Base-by-base conservation (phyloP, 64 coral and sea anemone species). In the Actinia tenebrosa region DNA sequence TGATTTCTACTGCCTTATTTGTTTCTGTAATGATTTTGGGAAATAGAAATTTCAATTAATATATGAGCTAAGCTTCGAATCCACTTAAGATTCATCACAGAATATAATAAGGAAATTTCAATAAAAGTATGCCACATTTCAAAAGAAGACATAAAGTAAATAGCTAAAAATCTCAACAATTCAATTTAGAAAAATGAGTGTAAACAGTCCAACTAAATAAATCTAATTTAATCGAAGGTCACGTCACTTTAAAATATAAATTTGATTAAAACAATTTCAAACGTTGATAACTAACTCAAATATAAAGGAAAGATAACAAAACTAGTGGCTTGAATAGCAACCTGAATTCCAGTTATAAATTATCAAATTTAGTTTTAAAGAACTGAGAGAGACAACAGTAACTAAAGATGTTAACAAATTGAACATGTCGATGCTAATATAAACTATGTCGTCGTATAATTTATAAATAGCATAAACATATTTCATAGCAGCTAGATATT, bases 1-100 rank as follows among this genome's bases (percentile, higher is more conserved):
- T 71, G 59, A 95, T 87, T 86, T 99, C 80, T 14, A 88, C 93
- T 53, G 89, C 97, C 60, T 85, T 83, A 16, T 85, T 77, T 53
- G 90, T 92, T 55, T 92, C 90, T 92, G 47, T 7, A 62, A 6
- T 50, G 5, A 10, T 1, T n/a, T 66, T 22, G 4, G 16, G 42
- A 81, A 81, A 81, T 46, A 25, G 18, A 4, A 20, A 79, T 44
- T 44, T 0, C 1, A 79, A 50, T 50, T 4, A 79, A 79, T 20
- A 79, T 18, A 37, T 23, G 25, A 78, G 16, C 16, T 64, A 64
- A 13, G 20, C 22, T 66, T 23, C 2, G 5, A 13, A 22, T 22
- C 18, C 11, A 66, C 63, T 66, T 66, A 22, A 75, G 3, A 42
- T 42, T 66, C 22, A 66, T 66, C 63, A 66, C 63, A 66, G n/a